A percentile compares a stretch with the other conserved stretches of the same genome.
phyloP scores from a whole-genome alignment of 2,888 invertebrate genomes.

The Galeopsomyia nigrocyanea region DNA sequence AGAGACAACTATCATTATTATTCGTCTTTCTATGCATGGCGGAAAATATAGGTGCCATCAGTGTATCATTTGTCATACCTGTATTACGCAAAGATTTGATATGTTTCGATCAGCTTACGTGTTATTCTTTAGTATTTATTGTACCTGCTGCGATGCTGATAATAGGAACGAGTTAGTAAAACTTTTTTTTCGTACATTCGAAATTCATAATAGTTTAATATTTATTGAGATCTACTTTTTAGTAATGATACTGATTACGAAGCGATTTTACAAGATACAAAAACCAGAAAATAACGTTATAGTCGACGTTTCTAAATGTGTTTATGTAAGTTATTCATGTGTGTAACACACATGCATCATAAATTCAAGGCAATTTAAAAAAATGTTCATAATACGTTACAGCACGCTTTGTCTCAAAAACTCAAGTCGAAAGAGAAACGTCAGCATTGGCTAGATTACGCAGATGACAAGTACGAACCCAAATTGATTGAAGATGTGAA shows the following conservation, averaged over 20 bases:
- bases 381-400: slow-evolving; percentile 41
- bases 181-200: background rate
- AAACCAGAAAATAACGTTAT: slow-evolving; percentile 88
- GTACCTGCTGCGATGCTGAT: slow-evolving; percentile 78
- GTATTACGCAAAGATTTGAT: slow-evolving; percentile 83
- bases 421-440: slow-evolving; percentile 71
- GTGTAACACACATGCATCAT: background rate
- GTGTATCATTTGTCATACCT: slow-evolving; percentile 91
- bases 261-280: slow-evolving; percentile 80
- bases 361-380: background rate
- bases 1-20: slow-evolving; percentile 82
- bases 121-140: slow-evolving; percentile 89
- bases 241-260: slow-evolving; percentile 88
- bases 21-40: slow-evolving; percentile 96
- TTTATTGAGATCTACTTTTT: slow-evolving; percentile 56
- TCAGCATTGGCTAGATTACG: slow-evolving; percentile 92
- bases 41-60: slow-evolving; percentile 90
- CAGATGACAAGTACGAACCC: slow-evolving; percentile 81
- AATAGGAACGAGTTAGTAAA: background rate
- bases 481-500: slow-evolving; percentile 85
- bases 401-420: slow-evolving; percentile 72
- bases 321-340: slow-evolving; percentile 76
- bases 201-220: background rate
- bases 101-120: slow-evolving; percentile 83
- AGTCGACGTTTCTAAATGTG: slow-evolving; percentile 81